phyloP scores from a whole-genome alignment of 2,113 vertebrate species.

The Chloropsis hardwickii region DNA sequence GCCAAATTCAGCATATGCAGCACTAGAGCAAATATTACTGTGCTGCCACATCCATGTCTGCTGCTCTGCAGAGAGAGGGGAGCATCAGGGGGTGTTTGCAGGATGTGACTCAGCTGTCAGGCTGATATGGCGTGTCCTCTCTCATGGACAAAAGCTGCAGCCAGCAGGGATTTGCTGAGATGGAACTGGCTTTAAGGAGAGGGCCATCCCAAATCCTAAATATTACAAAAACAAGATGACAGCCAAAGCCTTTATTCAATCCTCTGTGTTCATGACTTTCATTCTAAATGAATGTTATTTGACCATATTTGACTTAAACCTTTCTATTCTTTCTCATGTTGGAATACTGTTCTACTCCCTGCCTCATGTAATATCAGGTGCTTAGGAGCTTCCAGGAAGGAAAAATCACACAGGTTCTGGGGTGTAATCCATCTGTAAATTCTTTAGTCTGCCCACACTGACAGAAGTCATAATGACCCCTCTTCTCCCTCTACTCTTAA shows the following conservation, averaged over 20 bases:
- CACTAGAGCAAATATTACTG: background rate
- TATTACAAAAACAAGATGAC: background rate
- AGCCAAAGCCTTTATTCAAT: background rate
- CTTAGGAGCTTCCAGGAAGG: background rate
- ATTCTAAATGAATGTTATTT: background rate
- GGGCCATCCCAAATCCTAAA: background rate
- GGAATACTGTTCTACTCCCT: background rate
- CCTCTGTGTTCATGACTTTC: background rate
- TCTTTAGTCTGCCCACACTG: background rate
- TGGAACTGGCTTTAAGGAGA: background rate
- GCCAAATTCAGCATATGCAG: background rate
- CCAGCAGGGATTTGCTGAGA: background rate
- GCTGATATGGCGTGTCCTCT: background rate
- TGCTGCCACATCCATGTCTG: background rate
- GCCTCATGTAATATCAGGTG: background rate
- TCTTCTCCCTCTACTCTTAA: background rate
- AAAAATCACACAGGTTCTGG: background rate
- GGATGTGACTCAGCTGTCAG: constrained; percentile 5
- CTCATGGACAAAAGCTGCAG: background rate
- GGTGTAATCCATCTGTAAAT: background rate
- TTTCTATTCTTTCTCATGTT: background rate
- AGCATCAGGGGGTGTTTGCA: background rate
- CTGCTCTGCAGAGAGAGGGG: background rate
- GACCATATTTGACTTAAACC: background rate
- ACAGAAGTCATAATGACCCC: background rate